phyloP scores from a whole-genome alignment of 2,113 vertebrate genomes.

The Phaethornis superciliosus region DNA sequence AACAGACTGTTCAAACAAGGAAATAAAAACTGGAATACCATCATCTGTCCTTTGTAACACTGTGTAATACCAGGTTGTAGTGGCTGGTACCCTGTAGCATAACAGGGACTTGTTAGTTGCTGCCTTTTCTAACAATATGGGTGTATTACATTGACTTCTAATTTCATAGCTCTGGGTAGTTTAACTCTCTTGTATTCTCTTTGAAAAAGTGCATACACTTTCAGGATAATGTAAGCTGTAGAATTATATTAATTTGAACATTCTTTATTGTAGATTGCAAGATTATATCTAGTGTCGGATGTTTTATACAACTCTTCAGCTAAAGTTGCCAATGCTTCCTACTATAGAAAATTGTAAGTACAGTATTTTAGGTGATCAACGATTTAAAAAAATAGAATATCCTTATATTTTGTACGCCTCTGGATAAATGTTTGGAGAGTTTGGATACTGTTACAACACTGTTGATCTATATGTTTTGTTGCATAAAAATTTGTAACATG shows the following conservation, averaged over 20 bases:
- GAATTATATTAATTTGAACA: background rate
- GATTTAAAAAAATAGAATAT: background rate
- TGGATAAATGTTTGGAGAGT: background rate
- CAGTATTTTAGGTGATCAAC: background rate
- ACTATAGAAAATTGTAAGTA: slow-evolving; percentile 99
- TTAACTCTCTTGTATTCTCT: background rate
- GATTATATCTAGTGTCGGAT: slow-evolving; percentile 97
- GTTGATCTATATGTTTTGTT: background rate
- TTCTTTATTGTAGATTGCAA: slow-evolving; percentile 87
- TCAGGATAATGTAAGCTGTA: background rate
- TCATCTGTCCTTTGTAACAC: background rate
- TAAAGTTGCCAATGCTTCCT: slow-evolving; percentile 98
- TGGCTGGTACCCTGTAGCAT: background rate
- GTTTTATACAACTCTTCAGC: slow-evolving; percentile 98
- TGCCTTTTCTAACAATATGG: background rate
- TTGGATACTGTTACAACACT: background rate
- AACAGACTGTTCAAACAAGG: background rate
- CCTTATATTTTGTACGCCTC: background rate
- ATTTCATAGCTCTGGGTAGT: background rate
- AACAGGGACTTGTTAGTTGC: background rate
- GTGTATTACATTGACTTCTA: background rate
- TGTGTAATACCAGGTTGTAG: background rate
- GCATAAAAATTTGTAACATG: background rate
- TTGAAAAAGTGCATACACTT: background rate
- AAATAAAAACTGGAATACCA: background rate